Evolutionary conservation across 2,113 vertebrate genomes (phyloP).

Genomic region (Maylandia zebra): DNA sequence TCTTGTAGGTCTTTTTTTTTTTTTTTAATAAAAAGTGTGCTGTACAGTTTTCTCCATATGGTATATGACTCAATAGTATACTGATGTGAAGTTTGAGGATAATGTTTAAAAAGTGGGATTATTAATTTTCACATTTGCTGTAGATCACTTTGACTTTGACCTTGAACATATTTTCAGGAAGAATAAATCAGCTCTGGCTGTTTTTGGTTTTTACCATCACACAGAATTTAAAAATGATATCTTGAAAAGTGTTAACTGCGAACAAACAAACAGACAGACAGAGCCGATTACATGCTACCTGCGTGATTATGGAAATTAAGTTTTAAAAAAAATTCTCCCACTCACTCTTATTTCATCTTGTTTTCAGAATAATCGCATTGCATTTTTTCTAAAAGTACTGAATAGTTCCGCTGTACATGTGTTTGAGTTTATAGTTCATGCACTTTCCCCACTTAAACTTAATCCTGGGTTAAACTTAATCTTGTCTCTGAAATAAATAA

Average conservation of each 20-base stretch:
- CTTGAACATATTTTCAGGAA: not conserved
- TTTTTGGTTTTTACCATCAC: not conserved
- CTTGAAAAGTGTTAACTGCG: not conserved
- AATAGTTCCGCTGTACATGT: not conserved
- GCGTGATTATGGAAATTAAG: not conserved
- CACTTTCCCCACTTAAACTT: not conserved
- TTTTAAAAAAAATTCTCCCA: not conserved
- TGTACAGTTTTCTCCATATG: accelerated
- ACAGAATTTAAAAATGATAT: not conserved
- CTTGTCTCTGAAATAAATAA: not conserved
- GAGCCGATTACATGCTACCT: not conserved
- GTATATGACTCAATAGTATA: not conserved
- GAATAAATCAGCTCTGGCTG: not conserved
- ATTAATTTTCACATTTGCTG: not conserved
- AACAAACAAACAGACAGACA: not conserved
- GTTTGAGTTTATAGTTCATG: not conserved
- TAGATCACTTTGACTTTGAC: not conserved
- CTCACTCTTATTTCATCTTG: not conserved
- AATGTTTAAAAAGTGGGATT: not conserved
- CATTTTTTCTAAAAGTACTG: not conserved
- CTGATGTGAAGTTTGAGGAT: accelerated
- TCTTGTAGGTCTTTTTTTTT: not conserved
- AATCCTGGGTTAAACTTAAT: not conserved
- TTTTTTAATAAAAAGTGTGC: not conserved
- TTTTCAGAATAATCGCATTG: not conserved